Evolutionary conservation across 1,140 invertebrate genomes (phyloP).

Genomic region (Drosophila navojoa): DNA sequence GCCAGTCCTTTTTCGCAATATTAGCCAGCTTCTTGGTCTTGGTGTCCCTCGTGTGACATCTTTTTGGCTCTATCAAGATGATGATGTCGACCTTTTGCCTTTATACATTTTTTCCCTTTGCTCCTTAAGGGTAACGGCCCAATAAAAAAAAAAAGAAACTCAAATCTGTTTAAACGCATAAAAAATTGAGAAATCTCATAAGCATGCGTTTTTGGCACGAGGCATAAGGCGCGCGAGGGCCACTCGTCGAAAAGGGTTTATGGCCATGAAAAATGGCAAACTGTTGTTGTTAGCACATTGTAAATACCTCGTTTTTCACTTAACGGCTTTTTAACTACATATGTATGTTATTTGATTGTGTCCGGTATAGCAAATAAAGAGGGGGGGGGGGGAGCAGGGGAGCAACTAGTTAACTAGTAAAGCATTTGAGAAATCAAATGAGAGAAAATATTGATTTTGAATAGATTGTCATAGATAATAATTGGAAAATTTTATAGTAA

Average conservation of each 20-base stretch:
- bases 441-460: no score
- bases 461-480: no score
- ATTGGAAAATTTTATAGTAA: no score
- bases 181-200: conserved; percentile 83
- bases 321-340: conserved; percentile 80
- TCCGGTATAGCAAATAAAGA: no score
- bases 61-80: conserved; percentile 74
- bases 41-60: conserved; percentile 76
- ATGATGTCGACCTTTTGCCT: conserved; percentile 64
- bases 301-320: conserved; percentile 84
- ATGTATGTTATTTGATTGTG: conserved; percentile 37
- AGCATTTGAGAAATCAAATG: background rate
- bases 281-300: conserved; percentile 83
- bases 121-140: conserved; percentile 37
- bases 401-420: background rate
- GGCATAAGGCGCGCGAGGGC: background rate
- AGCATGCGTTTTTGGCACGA: conserved; percentile 60
- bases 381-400: background rate
- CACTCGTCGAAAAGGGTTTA: conserved; percentile 49
- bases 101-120: background rate
- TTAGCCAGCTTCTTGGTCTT: conserved; percentile 53
- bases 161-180: conserved; percentile 83
- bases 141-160: conserved; percentile 73
- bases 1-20: conserved; percentile 51
- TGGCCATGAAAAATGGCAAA: conserved; percentile 71